These are phyloP conservation scores for Phortica okadai DNA, from an alignment of 2,888 invertebrate genomes.

Conservation along the genomic window DNA sequence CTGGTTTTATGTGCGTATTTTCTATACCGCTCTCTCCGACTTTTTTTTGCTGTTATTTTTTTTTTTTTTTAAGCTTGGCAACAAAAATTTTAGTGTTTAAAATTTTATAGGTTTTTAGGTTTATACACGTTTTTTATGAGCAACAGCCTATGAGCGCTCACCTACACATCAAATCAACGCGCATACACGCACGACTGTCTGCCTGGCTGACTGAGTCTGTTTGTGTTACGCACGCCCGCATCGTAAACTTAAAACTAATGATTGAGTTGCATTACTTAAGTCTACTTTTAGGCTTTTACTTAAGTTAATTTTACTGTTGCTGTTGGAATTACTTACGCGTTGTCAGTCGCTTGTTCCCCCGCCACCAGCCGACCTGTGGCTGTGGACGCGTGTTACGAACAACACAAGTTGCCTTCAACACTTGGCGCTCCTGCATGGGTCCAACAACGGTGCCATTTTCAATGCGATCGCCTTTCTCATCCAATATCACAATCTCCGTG, in stretches of 20 bases:
- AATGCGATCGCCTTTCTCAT: slow-evolving; percentile 81
- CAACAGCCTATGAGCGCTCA: background rate
- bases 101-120: slow-evolving; percentile 21
- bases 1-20: slow-evolving; percentile 56
- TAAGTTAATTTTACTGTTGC: background rate
- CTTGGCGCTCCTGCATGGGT: slow-evolving; percentile 75
- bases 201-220: background rate
- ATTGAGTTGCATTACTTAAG: slow-evolving; percentile 13
- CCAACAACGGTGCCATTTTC: slow-evolving; percentile 78
- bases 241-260: background rate
- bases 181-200: background rate
- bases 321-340: slow-evolving; percentile 73
- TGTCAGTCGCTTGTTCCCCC: slow-evolving; percentile 82
- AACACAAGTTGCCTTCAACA: slow-evolving; percentile 73
- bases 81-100: slow-evolving; percentile 23
- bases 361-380: slow-evolving; percentile 90
- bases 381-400: slow-evolving; percentile 90
- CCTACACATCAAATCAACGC: background rate
- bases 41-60: slow-evolving; percentile 5
- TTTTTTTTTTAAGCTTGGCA: background rate
- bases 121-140: slow-evolving; percentile 12
- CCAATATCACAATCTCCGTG: slow-evolving; percentile 84
- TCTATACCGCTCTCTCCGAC: background rate
- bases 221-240: background rate
- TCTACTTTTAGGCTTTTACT: slow-evolving; percentile 37